Percentiles rank a stretch among this genome's conserved stretches.
Conservation (phyloP, 2,113 vertebrate genomes). For the Megaleporinus macrocephalus region DNA sequence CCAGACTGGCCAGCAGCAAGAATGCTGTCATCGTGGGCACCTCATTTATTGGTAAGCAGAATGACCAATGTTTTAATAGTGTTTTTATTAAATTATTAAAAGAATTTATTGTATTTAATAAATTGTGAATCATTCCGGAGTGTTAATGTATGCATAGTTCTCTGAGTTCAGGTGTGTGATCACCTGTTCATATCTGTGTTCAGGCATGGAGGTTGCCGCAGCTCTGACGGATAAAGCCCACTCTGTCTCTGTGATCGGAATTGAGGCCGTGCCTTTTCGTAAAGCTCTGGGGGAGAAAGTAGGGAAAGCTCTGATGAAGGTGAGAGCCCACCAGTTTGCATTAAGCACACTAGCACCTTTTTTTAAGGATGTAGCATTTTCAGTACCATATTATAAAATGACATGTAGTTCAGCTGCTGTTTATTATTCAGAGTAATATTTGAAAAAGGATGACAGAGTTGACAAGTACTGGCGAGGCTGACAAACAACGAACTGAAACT, state of each 20-base stretch:
- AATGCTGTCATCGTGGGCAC: conserved; percentile 94
- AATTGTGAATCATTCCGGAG: background rate
- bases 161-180: background rate
- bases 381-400: background rate
- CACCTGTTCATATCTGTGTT: background rate
- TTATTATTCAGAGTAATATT: too few relatives aligned
- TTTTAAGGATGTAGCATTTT: too few relatives aligned
- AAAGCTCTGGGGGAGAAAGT: conserved; percentile 92
- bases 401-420: background rate
- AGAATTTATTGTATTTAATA: too few relatives aligned
- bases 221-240: conserved; percentile 94
- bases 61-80: background rate
- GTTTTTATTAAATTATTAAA: too few relatives aligned
- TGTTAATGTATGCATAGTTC: too few relatives aligned
- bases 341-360: too few relatives aligned
- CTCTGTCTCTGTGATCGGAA: conserved; percentile 93
- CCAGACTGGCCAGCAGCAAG: conserved; percentile 88
- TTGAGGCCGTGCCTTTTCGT: conserved; percentile 91
- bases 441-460: too few relatives aligned
- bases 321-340: conserved; percentile 57
- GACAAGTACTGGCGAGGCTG: too few relatives aligned
- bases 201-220: conserved; percentile 97
- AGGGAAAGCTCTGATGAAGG: conserved; percentile 94
- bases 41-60: conserved; percentile 89
- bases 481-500: too few relatives aligned